Base-by-base conservation (phyloP, 2,888 invertebrate species). In the Microctonus brassicae region DNA sequence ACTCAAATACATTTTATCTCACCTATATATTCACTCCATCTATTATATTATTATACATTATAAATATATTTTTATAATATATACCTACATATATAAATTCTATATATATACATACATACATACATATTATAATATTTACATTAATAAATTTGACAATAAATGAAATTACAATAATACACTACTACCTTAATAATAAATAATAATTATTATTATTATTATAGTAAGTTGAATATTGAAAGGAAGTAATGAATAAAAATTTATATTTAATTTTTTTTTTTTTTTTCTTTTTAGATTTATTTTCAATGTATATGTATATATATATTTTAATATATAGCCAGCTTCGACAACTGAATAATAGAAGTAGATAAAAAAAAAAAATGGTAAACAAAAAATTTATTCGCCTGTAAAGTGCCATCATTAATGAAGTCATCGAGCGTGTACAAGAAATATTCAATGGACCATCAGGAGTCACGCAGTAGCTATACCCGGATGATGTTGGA, bases 391-490 rank as follows among this genome's bases (percentile, higher is more conserved):
- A 42, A 58, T 20, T 22, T 55, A 57, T 26, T 26, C 13, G n/a
- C n/a, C 11, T 26, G 1, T 57, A 26, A 57, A 57, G 29, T 39
- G 33, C 57, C 57, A 57, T 47, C 47, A 61, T 61, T 71, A 55
- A 71, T 71, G 57, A 69, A 61, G 66, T 62, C 65, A 65, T 75
- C 53, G 64, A 57, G 65, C 36, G 67, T 55, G 53, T 55, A 65
- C 64, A 53, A 57, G 57, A 64, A 39, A 60, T 69, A 47, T 53
- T 61, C 17, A 69, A 69, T 72, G 39, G 34, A 63, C 13, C 58
- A 68, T 55, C 52, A 63, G 64, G 33, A 73, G 68, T 47, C 47
- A 69, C 67, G 70, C 75, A 72, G 76, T 76, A 77, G 77, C 76
- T 57, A 70, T 70, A 72, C 68, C 55, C 20, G 52, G 69, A 57